Base-by-base conservation (phyloP, 2,888 invertebrate species). In the Nomada ruficornis region DNA sequence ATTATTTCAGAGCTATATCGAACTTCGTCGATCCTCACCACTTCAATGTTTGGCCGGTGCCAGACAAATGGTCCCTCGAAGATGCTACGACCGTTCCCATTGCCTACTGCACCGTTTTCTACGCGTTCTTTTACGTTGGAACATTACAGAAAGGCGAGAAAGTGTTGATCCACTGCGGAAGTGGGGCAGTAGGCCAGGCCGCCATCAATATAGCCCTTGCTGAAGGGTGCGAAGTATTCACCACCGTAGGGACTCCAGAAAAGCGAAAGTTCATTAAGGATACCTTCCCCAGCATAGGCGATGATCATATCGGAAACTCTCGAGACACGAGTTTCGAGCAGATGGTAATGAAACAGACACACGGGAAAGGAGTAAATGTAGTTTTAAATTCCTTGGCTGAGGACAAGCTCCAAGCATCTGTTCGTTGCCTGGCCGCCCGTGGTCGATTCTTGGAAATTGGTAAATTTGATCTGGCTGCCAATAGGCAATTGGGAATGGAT, bases 321-420 rank as follows among this genome's bases (percentile, higher is more conserved):
- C 96, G 98, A 89, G 97, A 98, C 91, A 95, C 96, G 0, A 96
- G 96, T 0, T 99, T 99, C 93, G 98, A 99, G 93, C 95, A 96
- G 85, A 96, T 98, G 95, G 95, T 99, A 73, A 95, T 96, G 88
- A 95, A 95, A 64, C 95, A 96, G 90, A 99, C 99, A 0, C 95
- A 96, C 10, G 98, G 99, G 15, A 95, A 95, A 87, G 98, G 99
- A 54, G 99, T 99, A 0, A 98, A 99, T 91, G 94, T 98, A 71
- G 97, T 99, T 0, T 95, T 99, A 10, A 99, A 99, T 75, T 99
- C 18, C 94, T 98, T 99, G 60, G 96, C 98, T 0, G 98, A 98
- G 90, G 98, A 99, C 63, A 99, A 99, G 93, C 95, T 99, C 0
- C 95, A 96, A 90, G 97, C 96, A 0, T 96, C 96, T 0, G 93